phyloP scores from a whole-genome alignment of 1,140 invertebrate genomes.

The Drosophila neocordata region DNA sequence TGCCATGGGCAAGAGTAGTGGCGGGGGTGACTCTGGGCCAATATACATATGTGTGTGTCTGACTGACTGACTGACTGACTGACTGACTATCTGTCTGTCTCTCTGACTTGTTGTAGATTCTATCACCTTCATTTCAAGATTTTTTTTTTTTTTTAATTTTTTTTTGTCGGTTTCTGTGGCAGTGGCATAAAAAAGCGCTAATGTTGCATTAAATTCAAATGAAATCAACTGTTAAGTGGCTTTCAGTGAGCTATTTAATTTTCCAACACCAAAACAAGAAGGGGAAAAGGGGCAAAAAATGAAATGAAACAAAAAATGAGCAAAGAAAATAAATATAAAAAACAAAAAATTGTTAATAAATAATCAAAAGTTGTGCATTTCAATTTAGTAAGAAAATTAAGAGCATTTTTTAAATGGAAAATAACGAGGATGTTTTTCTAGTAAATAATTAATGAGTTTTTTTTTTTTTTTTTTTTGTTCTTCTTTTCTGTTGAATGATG shows the following conservation, averaged over 20 bases:
- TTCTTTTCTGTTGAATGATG: conserved; percentile 3
- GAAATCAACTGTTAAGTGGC: conserved; percentile 80
- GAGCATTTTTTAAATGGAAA: conserved; percentile 33
- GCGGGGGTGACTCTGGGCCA: neutral
- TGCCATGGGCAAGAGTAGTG: neutral
- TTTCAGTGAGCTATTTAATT: conserved; percentile 81
- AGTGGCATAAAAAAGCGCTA: conserved; percentile 70
- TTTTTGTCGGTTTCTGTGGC: conserved; percentile 27
- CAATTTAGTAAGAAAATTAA: conserved; percentile 21
- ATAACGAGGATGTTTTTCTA: conserved; percentile 37
- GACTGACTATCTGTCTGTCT: neutral
- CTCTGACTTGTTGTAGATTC: conserved; percentile 34
- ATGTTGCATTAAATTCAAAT: conserved; percentile 81
- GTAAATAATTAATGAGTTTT: conserved; percentile 36
- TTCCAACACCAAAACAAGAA: conserved; percentile 51
- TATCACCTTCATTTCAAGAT: conserved; percentile 48
- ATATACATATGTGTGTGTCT: no score
- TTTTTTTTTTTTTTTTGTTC: no score
- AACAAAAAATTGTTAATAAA: conserved; percentile 62
- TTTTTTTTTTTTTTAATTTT: conserved; percentile 1
- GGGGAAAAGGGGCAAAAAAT: conserved; percentile 11
- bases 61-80: neutral
- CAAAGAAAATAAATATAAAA: conserved; percentile 51
- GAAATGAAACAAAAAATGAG: conserved; percentile 32
- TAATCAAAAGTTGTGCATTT: conserved; percentile 51